phyloP scores from a whole-genome alignment of 2,888 invertebrate species.

The Ennomos erosarius region DNA sequence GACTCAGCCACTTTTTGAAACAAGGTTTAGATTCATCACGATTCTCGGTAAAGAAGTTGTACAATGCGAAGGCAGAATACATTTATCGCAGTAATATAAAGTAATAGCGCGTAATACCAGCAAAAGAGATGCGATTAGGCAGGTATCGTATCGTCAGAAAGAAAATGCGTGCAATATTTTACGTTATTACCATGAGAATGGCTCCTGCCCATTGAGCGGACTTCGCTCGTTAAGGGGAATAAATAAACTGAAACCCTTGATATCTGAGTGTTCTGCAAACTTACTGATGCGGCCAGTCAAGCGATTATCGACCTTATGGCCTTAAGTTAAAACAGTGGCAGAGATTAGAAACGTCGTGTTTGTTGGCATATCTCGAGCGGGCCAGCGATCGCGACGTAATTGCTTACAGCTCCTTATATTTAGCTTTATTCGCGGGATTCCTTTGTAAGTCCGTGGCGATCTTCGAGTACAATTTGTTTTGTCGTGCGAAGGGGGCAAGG shows the following conservation, averaged over 20 bases:
- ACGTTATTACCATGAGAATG: constrained; percentile 49
- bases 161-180: constrained; percentile 40
- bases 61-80: not conserved
- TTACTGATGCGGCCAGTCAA: not conserved
- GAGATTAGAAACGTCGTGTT: constrained; percentile 1
- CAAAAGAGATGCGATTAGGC: constrained; percentile 31
- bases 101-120: constrained; percentile 29
- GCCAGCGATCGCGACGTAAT: constrained; percentile 49
- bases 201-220: constrained; percentile 41
- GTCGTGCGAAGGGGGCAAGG: constrained; percentile 5
- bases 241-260: constrained; percentile 49
- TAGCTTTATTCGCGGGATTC: constrained; percentile 44
- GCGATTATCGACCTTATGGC: constrained; percentile 4
- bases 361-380: constrained; percentile 28
- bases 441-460: constrained; percentile 36
- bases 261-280: constrained; percentile 40
- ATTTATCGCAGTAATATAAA: constrained; percentile 8
- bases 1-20: too few species aligned
- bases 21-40: too few species aligned
- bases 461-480: constrained; percentile 28
- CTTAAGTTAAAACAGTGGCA: not conserved
- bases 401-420: constrained; percentile 51
- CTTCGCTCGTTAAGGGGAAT: constrained; percentile 51
- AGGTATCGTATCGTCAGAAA: constrained; percentile 35
- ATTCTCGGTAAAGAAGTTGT: too few species aligned